Evolutionary conservation across 1,140 invertebrate genomes (phyloP), one percentile per base, ranked within the genome.

Genomic region (Lamellibrachia luymesi): DNA sequence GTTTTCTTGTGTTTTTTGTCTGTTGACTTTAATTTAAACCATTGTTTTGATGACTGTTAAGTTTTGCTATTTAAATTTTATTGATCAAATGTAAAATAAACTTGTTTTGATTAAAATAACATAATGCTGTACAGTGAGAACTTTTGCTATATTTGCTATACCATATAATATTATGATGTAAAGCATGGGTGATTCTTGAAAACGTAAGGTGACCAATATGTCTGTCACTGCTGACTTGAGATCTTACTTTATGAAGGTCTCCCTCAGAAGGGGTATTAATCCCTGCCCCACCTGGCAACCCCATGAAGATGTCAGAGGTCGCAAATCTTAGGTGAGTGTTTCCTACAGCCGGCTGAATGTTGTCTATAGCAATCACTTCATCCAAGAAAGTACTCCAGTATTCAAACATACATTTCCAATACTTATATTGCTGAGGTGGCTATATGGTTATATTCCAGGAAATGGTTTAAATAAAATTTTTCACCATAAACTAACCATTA

Each of bases 271-370:
- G 94, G 27, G 93, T 94, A 10, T 92, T 95, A 25, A 93, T 96
- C 51, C 94, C 95, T 92, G 95, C 95, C 64, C 95, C 95, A 51
- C 95, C 96, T 25, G 95, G 95, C 27, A 96, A 96, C 90, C 96
- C 96, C 1, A 90, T 90, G 80, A 38, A 49, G 22, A 49, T 49
- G 38, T 90, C 92, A 89, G 92, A 93, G n/a, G 89, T 93, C 38
- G 49, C 38, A 49, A 93, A 93, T n/a, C 89, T 93, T 17, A 91
- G 90, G 90, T 91, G 50, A 91, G 64, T 17, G 13, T 80, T 80
- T 80, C 64, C 64, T 22, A 80, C 7, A 17, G 25, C 1, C 0
- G 64, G 38, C 38, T 80, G 8, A 80, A 80, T 13, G 13, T 56
- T 56, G 13, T 1, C 52, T 7, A 56, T 56, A 13, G 13, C 64